Evolutionary conservation across 1,140 invertebrate species (phyloP), one percentile per base, ranked within the genome.

Genomic region (Zaprionus africanus): DNA sequence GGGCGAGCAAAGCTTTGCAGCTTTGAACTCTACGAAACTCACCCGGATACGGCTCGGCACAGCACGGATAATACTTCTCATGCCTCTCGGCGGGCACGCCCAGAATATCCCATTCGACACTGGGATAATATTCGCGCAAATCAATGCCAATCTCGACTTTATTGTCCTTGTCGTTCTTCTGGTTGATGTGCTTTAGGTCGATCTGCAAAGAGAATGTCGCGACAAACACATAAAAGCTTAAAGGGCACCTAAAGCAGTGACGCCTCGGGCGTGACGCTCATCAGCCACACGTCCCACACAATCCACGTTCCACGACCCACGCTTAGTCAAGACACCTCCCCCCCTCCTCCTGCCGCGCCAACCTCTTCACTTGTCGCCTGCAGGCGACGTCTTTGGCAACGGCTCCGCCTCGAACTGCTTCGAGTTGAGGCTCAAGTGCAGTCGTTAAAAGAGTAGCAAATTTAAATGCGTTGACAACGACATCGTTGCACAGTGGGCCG

Each of bases 91-190:
- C 96, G 43, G 97, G 96, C 1, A 99, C 98, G 13, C 96, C 96
- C 11, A 99, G 94, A 71, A 99, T 98, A 92, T 99, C 99, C 99
- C 99, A 99, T 92, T 99, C 98, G 0, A 99, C 98, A 74, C 97
- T 98, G 0, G 97, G 97, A 93, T 99, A 99, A 92, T 98, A 99
- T 84, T 99, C 97, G 13, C 96, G 94, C n/a, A 99, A 94, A 93
- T 98, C 97, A 76, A 98, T 99, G 54, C 98, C 98, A 7, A 98
- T 94, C 78, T 97, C 95, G 3, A 98, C 97, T 79, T 95, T 95
- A 93, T 97, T 96, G 79, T 96, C 95, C 1, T 96, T 96, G 56
- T 94, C 94, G 59, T 94, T 94, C 84, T 96, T 95, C 93, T 98
- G 97, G 92, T 97, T 97, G 67, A 98, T 97, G 93, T 98, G 97